Evolutionary conservation across 1,140 invertebrate species (phyloP).

Genomic region (Drosophila lacteicornis): DNA sequence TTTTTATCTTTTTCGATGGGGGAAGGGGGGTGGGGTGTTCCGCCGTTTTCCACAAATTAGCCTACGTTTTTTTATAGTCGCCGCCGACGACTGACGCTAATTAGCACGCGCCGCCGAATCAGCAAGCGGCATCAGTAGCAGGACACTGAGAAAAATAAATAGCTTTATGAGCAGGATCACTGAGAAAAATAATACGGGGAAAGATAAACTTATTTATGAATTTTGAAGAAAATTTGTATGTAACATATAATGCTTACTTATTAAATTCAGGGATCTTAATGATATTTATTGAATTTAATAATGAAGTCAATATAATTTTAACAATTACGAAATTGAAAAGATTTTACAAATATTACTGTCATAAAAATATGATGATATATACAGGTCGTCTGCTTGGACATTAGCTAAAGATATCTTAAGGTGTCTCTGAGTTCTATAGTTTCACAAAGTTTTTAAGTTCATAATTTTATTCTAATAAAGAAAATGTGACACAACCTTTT

Average conservation of each 20-base stretch:
- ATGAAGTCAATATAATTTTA: not conserved
- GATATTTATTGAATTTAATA: not conserved
- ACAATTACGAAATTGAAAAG: not conserved
- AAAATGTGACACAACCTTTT: no score
- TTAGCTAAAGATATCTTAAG: no score
- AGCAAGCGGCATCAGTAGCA: slow-evolving; percentile 27
- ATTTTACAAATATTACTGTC: not conserved
- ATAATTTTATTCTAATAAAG: no score
- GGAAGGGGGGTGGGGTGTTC: slow-evolving; percentile 26
- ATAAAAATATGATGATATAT: no score
- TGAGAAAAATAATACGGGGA: rapidly evolving
- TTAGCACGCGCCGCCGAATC: slow-evolving; percentile 74
- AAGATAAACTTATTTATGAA: no score
- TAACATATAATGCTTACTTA: rapidly evolving
- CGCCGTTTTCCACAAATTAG: slow-evolving; percentile 78
- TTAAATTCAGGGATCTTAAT: not conserved
- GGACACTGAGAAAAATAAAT: not conserved
- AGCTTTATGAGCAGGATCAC: rapidly evolving
- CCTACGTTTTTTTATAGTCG: slow-evolving; percentile 62
- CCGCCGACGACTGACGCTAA: slow-evolving; percentile 76
- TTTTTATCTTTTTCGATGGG: slow-evolving; percentile 14
- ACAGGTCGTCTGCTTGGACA: no score
- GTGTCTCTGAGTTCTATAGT: no score
- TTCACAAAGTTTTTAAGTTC: no score
- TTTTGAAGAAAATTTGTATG: not conserved